Evolutionary conservation across 2,113 vertebrate species (phyloP).

Genomic region (Todiramphus saurophagus): DNA sequence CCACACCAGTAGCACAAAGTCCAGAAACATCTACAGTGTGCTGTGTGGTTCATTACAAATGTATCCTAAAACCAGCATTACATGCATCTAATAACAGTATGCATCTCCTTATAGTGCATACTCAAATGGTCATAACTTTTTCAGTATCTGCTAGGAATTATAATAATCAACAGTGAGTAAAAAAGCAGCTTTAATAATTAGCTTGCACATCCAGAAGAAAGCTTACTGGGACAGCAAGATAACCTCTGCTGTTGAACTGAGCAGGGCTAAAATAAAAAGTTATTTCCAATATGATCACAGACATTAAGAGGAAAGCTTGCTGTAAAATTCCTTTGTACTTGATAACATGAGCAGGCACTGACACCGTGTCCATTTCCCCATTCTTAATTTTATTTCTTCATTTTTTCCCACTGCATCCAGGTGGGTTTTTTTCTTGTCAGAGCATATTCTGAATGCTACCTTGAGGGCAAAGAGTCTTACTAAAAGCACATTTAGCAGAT

Average conservation of each 20-base stretch:
- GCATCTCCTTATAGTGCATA: background rate
- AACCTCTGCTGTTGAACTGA: background rate
- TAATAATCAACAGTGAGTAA: background rate
- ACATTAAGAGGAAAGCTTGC: background rate
- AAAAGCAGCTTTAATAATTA: background rate
- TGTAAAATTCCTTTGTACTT: background rate
- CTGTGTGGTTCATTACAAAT: rapidly evolving
- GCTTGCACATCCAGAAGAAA: background rate
- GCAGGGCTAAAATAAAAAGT: background rate
- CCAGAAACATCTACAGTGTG: background rate
- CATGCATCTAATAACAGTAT: background rate
- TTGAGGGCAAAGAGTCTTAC: background rate
- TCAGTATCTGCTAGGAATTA: background rate
- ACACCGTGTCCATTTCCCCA: background rate
- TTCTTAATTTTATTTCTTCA: background rate
- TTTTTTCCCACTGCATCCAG: background rate
- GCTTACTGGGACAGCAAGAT: rapidly evolving
- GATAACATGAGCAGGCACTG: background rate
- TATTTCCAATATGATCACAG: background rate
- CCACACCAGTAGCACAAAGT: background rate
- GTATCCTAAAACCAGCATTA: background rate
- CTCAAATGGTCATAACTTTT: background rate
- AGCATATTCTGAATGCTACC: background rate
- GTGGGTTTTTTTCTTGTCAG: background rate
- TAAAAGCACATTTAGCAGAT: background rate